A percentile compares a stretch with the other conserved stretches of the same genome.
Conservation (phyloP, 2,888 invertebrate species). For the Drosophila neotestacea region DNA sequence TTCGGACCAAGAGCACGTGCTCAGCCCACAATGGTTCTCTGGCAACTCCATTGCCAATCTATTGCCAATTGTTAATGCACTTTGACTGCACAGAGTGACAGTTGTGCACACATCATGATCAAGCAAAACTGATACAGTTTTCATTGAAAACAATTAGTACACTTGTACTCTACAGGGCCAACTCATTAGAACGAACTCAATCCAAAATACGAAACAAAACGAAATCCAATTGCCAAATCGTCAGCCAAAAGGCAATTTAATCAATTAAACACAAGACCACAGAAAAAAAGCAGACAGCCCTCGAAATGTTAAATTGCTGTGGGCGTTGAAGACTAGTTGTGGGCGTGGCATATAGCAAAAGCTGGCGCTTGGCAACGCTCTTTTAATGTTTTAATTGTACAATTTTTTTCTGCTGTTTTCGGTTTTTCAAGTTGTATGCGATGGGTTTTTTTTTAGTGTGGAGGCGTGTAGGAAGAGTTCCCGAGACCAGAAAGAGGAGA, state of each 20-base stretch:
- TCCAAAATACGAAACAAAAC: neutral
- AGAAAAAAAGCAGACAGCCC: slow-evolving; percentile 8
- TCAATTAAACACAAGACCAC: slow-evolving; percentile 43
- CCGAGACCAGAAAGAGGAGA: neutral
- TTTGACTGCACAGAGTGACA: slow-evolving; percentile 25
- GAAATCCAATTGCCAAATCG: slow-evolving; percentile 17
- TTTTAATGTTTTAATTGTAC: slow-evolving; percentile 48
- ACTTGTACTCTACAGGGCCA: slow-evolving; percentile 14
- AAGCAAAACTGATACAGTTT: slow-evolving; percentile 20
- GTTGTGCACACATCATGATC: slow-evolving; percentile 27
- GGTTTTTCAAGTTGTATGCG: slow-evolving; percentile 16
- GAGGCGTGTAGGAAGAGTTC: slow-evolving; percentile 19
- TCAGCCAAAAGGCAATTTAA: slow-evolving; percentile 31
- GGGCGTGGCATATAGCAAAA: slow-evolving; percentile 35
- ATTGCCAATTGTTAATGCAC: slow-evolving; percentile 35
- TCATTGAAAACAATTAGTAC: slow-evolving; percentile 30
- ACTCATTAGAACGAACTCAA: slow-evolving; percentile 27
- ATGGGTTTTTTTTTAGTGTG: neutral
- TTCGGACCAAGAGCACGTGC: slow-evolving; percentile 24
- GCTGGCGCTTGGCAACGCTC: slow-evolving; percentile 40
- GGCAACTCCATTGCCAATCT: slow-evolving; percentile 18
- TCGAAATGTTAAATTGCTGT: slow-evolving; percentile 34
- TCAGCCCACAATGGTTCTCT: slow-evolving; percentile 3
- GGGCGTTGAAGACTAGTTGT: slow-evolving; percentile 17
- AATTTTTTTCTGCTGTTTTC: slow-evolving; percentile 22